phyloP scores from a whole-genome alignment of 2,797 vertebrate genomes.

The Psittacula derbiana region DNA sequence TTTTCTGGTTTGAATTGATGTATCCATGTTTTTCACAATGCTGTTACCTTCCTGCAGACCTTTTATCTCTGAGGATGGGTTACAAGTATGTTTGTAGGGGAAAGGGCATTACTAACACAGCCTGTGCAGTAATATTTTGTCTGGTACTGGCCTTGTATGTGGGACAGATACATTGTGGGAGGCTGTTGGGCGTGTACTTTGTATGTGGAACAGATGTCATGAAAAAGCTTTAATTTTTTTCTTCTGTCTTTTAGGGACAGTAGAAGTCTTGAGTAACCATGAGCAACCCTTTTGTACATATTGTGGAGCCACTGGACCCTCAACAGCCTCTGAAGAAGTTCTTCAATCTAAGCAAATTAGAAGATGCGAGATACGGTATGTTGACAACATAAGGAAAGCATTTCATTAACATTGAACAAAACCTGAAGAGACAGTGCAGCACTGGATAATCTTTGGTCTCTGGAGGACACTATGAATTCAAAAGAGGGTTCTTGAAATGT shows the following conservation, averaged over 20 bases:
- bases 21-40: not conserved
- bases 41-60: not conserved
- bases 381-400: not conserved
- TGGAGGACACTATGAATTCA: not conserved
- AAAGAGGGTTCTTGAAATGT: not conserved
- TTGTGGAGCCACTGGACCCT: constrained; percentile 85
- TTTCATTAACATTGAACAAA: not conserved
- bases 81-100: not conserved
- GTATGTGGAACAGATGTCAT: accelerated
- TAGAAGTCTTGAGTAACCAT: constrained; percentile 48
- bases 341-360: constrained; percentile 89
- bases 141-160: not conserved
- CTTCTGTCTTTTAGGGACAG: not conserved
- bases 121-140: not conserved
- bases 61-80: not conserved
- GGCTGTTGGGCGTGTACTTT: not conserved
- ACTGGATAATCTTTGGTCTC: not conserved
- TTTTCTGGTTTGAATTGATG: not conserved
- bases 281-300: constrained; percentile 84
- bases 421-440: not conserved
- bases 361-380: constrained; percentile 90
- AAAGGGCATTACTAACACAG: not conserved
- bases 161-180: not conserved
- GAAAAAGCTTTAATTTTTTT: not conserved
- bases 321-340: constrained; percentile 82